These are phyloP conservation scores for Malachius bipustulatus DNA, from an alignment of 2,888 invertebrate genomes.

Conservation along the genomic window DNA sequence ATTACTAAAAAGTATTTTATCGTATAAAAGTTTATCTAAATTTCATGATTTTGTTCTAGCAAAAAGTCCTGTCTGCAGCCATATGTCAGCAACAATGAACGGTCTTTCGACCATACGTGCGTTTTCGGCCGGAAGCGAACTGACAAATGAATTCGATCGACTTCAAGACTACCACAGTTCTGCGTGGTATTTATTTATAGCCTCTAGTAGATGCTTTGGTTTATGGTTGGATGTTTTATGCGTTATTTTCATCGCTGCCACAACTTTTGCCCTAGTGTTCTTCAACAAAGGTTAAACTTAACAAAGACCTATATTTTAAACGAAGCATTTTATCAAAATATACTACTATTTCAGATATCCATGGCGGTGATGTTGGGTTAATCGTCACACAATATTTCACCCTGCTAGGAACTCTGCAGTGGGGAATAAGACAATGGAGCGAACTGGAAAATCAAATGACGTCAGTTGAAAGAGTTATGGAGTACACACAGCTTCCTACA, in stretches of 20 bases:
- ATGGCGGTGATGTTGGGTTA: conserved; percentile 64
- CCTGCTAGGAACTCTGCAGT: conserved; percentile 54
- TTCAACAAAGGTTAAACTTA: conserved; percentile 24
- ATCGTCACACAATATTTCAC: conserved; percentile 65
- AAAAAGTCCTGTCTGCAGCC: conserved; percentile 66
- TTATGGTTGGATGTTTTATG: conserved; percentile 58
- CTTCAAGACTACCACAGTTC: conserved; percentile 58
- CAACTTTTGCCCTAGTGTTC: conserved; percentile 20
- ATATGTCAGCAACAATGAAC: conserved; percentile 62
- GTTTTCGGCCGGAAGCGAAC: conserved; percentile 49
- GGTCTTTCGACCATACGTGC: conserved; percentile 71
- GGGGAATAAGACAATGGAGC: conserved; percentile 70
- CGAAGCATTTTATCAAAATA: no score
- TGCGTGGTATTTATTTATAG: conserved; percentile 57
- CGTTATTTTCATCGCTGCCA: conserved; percentile 44
- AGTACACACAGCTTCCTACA: conserved; percentile 26
- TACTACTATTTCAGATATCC: conserved; percentile 37
- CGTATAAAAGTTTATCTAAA: no score
- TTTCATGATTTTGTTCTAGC: conserved; percentile 43
- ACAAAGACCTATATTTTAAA: no score
- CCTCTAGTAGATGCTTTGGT: conserved; percentile 58
- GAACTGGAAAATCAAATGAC: conserved; percentile 54
- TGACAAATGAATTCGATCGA: conserved; percentile 51
- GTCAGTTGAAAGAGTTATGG: conserved; percentile 27
- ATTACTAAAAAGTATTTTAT: no score